Base-by-base conservation (phyloP, 2,797 vertebrate genomes). In the Mionectes olivaceus region DNA sequence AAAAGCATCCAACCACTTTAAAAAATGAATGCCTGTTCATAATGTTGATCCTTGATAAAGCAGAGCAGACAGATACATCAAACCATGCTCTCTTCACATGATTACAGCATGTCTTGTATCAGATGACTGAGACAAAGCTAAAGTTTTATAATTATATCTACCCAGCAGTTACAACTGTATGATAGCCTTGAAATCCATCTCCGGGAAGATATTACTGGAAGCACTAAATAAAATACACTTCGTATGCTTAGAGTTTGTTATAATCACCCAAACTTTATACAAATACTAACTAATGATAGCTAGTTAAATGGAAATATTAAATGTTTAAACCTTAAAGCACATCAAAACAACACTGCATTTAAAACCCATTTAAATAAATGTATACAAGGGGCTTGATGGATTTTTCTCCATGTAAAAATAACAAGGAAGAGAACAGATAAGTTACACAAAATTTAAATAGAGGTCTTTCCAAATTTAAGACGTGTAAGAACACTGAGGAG, bases 261-360 rank as follows among this genome's bases (percentile, higher is more conserved):
- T 39, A 53, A 78, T 57, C 6, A 5, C 43, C 27, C 53, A 80
- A 46, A 17, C 12, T n/a, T 16, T 87, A 28, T 8, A 76, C 9
- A 67, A 88, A 69, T 85, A 63, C 50, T 85, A 93, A 89, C 44
- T 67, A 87, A 82, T 28, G 32, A 33, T 21, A 91, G 17, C 19
- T 67, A 76, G 25, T 71, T 89, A 82, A 79, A 79, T n/a, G 30
- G 22, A 87, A 90, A 71, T 3, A 12, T n/a, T 87, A 32, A 67
- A 60, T 35, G 25, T 46, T 81, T 81, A 92, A 95, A 76, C 32
- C n/a, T 81, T 59, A 73, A 87, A 85, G 39, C 33, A 25, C 2
- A 69, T 37, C 17, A 84, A 87, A 92, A 80, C 13, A 93, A 43
- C 6, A 18, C 24, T 14, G 16, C 33, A n/a, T 65, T 93, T 84